Evolutionary conservation across 2,888 invertebrate genomes (phyloP), one percentile per base, ranked within the genome.

Genomic region (Hoplodrina blanda): DNA sequence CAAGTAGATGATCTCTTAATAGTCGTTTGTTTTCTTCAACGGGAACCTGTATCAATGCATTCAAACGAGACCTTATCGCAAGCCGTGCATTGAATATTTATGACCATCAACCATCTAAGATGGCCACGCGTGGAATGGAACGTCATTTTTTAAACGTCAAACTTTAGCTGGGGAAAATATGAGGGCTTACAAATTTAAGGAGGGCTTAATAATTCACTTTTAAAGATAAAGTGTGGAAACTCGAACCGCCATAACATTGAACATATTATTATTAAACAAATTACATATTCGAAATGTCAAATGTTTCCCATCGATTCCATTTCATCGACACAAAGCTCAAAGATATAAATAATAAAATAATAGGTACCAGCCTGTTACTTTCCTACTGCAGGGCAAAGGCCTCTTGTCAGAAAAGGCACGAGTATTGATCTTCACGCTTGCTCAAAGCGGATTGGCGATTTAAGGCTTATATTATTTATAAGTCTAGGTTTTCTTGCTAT

Each of bases 81-180:
- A 49, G 53, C 50, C 55, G 69, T 69, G 73, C 62, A 55, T 53
- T 84, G 73, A 82, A 84, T 83, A 84, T 81, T 81, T 60, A 81
- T 77, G 66, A 63, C 8, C 8, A 65, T 41, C 62, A 17, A 46
- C 65, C 64, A 67, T 79, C 52, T 76, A 57, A 50, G 57, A 68
- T 63, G 33, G 30, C 54, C 53, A 55, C 53, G 20, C 33, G 20
- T 67, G 54, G n/a, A 69, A 69, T n/a, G 49, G n/a, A 46, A 73
- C 46, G 44, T 66, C 20, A 73, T 73, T 70, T 70, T 76, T 76
- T 53, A 65, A 50, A 63, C 55, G 59, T 72, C 71, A 56, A 5
- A n/a, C n/a, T 59, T 4, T 37, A 20, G 50, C 17, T 20, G 41
- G 46, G 41, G 4, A 55, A 60, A 60, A 75, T 62, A 55, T 54